phyloP scores from a whole-genome alignment of 1,140 invertebrate species.

The Popillia japonica region DNA sequence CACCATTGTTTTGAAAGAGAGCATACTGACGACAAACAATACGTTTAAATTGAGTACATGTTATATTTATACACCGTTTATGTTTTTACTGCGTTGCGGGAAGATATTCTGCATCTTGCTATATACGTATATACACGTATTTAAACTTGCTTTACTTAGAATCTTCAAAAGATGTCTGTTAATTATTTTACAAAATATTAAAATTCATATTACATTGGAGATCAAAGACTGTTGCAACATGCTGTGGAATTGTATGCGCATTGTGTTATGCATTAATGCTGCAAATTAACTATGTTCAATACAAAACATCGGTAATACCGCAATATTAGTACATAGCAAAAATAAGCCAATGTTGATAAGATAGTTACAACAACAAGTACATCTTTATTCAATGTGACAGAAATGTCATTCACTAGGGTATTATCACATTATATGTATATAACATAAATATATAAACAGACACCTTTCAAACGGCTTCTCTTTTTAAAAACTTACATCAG shows the following conservation, averaged over 20 bases:
- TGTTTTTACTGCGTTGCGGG: conserved; percentile 3
- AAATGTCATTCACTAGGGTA: background rate
- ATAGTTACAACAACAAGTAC: background rate
- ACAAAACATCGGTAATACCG: background rate
- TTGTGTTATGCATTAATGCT: background rate
- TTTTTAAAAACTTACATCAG: background rate
- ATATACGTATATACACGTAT: conserved; percentile 8
- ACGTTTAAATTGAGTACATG: background rate
- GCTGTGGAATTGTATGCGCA: background rate
- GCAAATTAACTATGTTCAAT: background rate
- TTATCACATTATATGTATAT: conserved; percentile 9
- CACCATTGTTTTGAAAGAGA: conserved; percentile 8
- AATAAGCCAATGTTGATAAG: background rate
- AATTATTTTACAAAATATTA: background rate
- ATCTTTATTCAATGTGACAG: background rate
- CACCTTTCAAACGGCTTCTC: background rate
- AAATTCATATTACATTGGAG: conserved; percentile 4
- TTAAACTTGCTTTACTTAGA: background rate
- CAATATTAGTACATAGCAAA: background rate
- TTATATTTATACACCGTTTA: background rate
- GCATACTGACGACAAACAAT: conserved; percentile 17
- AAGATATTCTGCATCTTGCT: conserved; percentile 13
- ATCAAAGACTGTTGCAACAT: background rate
- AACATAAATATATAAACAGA: conserved; percentile 1
- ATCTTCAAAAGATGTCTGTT: background rate